Conservation (phyloP, 2,113 vertebrate species). For the Lophotis ruficrista region DNA sequence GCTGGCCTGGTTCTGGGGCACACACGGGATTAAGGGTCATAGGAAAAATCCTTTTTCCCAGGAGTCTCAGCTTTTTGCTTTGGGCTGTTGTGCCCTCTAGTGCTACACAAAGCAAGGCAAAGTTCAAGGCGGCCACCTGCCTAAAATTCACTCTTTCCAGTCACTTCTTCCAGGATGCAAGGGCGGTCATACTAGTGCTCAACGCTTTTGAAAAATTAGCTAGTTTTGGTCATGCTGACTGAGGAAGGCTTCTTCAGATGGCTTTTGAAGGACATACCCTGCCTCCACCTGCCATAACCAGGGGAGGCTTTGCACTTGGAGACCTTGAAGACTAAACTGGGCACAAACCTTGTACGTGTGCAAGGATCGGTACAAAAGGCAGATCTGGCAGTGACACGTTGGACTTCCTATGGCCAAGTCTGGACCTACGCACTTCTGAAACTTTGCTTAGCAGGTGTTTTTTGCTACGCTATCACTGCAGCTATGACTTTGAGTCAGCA, state of each 20-base stretch:
- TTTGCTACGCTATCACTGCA: neutral
- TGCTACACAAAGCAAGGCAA: neutral
- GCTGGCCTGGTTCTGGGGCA: neutral
- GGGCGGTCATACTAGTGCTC: fast-evolving
- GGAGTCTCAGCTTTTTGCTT: neutral
- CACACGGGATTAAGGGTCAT: neutral
- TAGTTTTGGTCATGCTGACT: neutral
- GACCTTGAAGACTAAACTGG: neutral
- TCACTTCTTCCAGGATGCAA: neutral
- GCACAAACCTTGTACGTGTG: neutral
- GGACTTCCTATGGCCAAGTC: neutral
- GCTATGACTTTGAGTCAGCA: neutral
- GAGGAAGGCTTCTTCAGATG: neutral
- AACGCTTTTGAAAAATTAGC: fast-evolving
- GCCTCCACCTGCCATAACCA: neutral
- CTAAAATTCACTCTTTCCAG: neutral
- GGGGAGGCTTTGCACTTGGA: neutral
- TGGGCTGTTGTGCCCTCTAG: conserved; percentile 20
- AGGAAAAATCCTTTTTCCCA: neutral
- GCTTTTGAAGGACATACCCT: neutral
- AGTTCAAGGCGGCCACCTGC: neutral
- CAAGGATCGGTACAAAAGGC: neutral
- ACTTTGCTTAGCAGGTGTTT: neutral
- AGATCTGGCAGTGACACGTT: fast-evolving
- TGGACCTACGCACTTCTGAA: neutral